phyloP scores from a whole-genome alignment of 2,888 invertebrate genomes.

The Anorthoa munda region DNA sequence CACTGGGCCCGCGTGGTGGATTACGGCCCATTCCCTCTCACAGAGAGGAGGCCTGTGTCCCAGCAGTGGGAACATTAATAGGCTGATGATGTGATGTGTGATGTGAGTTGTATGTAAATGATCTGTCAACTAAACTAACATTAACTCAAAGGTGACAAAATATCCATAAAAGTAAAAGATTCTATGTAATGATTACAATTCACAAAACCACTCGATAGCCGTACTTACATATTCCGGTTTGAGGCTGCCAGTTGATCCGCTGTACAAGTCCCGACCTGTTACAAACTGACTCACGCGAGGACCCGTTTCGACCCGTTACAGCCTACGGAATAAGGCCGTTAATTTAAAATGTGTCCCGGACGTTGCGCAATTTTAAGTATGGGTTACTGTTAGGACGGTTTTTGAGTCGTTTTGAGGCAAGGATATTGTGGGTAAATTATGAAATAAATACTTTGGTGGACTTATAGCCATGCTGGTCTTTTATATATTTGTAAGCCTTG shows the following conservation, averaged over 20 bases:
- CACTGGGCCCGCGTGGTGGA: too few species aligned
- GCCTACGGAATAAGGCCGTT: slow-evolving; percentile 37
- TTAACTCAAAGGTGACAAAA: background rate
- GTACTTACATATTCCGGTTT: slow-evolving; percentile 54
- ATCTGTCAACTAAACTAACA: background rate
- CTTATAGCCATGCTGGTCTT: background rate
- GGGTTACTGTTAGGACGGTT: slow-evolving; percentile 10
- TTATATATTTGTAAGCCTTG: too few species aligned
- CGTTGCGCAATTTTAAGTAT: slow-evolving; percentile 18
- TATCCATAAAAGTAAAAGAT: background rate
- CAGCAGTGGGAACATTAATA: too few species aligned
- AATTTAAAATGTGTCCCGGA: slow-evolving; percentile 41
- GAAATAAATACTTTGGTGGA: background rate
- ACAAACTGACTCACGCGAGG: slow-evolving; percentile 44
- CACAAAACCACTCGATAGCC: slow-evolving; percentile 32
- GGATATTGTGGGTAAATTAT: background rate
- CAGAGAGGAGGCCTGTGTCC: too few species aligned
- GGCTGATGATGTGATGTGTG: too few species aligned
- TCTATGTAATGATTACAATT: slow-evolving; percentile 33
- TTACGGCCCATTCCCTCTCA: too few species aligned
- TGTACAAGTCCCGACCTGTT: slow-evolving; percentile 60
- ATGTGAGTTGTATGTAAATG: background rate
- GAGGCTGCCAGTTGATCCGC: slow-evolving; percentile 50
- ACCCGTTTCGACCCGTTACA: slow-evolving; percentile 49
- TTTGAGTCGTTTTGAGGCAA: background rate